These are phyloP conservation scores for Cheilosia vulpina DNA, from an alignment of 2,888 invertebrate genomes.

Conservation along the genomic window DNA sequence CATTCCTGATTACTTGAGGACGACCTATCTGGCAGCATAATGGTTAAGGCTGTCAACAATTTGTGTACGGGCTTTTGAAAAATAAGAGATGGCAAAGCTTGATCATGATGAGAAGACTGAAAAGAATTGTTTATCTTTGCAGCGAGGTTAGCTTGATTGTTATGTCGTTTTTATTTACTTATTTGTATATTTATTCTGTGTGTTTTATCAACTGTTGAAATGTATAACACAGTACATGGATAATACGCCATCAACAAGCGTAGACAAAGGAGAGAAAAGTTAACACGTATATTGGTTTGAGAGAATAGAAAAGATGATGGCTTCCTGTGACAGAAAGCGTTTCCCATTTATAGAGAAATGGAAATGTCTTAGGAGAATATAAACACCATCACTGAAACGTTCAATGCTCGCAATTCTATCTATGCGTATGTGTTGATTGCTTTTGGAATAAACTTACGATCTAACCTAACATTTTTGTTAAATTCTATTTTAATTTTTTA, in stretches of 20 bases:
- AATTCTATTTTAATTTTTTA: conserved; percentile 22
- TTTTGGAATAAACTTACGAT: conserved; percentile 54
- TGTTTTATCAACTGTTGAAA: conserved; percentile 36
- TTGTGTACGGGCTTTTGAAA: conserved; percentile 24
- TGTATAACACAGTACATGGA: neutral
- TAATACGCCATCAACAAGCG: neutral
- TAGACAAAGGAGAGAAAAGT: neutral
- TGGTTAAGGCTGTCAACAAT: conserved; percentile 19
- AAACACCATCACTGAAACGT: neutral
- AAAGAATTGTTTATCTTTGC: conserved; percentile 22
- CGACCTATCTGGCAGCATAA: conserved; percentile 7
- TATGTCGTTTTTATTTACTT: conserved; percentile 28
- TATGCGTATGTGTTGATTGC: conserved; percentile 39
- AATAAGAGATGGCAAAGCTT: neutral
- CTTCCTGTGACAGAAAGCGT: too few relatives aligned
- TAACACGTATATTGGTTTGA: neutral
- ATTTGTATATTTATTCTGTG: conserved; percentile 28
- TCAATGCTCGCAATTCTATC: neutral
- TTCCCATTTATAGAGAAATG: neutral
- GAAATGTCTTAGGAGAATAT: neutral
- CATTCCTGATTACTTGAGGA: neutral
- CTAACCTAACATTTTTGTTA: conserved; percentile 41
- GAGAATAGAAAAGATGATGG: neutral
- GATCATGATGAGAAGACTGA: conserved; percentile 12
- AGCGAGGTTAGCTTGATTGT: conserved; percentile 62